phyloP scores from a whole-genome alignment of 1,140 invertebrate species.

The Diorhabda carinulata region DNA sequence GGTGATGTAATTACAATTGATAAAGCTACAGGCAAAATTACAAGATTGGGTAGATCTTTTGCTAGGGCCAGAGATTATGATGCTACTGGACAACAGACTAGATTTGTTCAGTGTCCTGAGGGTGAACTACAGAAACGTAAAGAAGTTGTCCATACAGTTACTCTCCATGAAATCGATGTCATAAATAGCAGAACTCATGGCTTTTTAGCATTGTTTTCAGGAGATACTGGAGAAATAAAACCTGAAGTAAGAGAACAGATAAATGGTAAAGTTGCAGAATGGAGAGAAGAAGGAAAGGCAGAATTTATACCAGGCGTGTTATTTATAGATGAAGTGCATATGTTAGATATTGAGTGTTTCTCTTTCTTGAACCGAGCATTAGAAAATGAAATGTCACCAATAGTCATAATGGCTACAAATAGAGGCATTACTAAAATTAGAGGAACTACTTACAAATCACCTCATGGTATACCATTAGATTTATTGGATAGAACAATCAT shows the following conservation, averaged over 20 bases:
- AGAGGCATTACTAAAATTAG: constrained; percentile 93
- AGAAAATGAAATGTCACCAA: constrained; percentile 95
- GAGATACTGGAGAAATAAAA: constrained; percentile 99
- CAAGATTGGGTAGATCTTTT: constrained; percentile 90
- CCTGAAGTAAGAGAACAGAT: constrained; percentile 97
- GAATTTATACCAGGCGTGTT: constrained; percentile 96
- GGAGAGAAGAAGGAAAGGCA: constrained; percentile 98
- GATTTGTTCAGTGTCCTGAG: constrained; percentile 97
- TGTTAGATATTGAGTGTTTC: constrained; percentile 99
- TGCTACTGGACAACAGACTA: constrained; percentile 78
- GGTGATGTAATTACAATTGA: constrained; percentile 98
- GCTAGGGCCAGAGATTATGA: constrained; percentile 96
- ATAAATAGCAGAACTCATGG: constrained; percentile 97
- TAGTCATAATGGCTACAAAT: constrained; percentile 99
- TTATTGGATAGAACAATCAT: constrained; percentile 94
- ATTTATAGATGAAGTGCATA: constrained; percentile 92
- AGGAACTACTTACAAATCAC: constrained; percentile 89
- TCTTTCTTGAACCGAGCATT: constrained; percentile 95
- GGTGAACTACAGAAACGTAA: constrained; percentile 98
- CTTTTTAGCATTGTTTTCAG: constrained; percentile 95
- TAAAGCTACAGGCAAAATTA: constrained; percentile 97
- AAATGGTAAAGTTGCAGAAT: constrained; percentile 96
- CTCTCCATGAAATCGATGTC: constrained; percentile 97
- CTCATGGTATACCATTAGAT: constrained; percentile 96
- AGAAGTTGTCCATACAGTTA: constrained; percentile 97